Evolutionary conservation across 2,797 vertebrate genomes (phyloP), one percentile per base, ranked within the genome.

Genomic region (Tapirus indicus): DNA sequence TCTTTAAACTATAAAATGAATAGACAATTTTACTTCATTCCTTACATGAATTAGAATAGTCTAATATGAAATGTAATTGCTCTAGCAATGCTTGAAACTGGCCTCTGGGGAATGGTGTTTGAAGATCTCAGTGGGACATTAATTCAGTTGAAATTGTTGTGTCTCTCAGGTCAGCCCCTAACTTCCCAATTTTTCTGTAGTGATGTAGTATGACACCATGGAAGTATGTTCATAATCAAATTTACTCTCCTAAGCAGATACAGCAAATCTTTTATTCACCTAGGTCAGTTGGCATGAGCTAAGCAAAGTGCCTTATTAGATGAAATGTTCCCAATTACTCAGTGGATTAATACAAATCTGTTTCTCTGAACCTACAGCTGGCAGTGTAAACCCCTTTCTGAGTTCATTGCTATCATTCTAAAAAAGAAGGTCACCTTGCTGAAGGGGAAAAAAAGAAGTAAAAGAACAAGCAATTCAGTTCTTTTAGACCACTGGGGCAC

Each of bases 341-440:
- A 13, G 2, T 75, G 93, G 80, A 97, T 97, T 95, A 64, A 98
- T 97, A 96, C 87, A 98, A 98, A 97, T 95, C 94, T 91, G 79
- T 97, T 98, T 97, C 95, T 93, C 38, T 94, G 44, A 94, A 93
- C 74, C 71, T 84, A 62, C 21, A 92, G 5, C 89, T 98, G 87
- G 12, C 56, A 14, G 68, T 86, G 60, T 49, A 86, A 95, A 94
- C 44, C 35, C 35, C 93, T 41, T 60, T 90, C 77, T 86, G 94
- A 97, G 92, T 90, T 95, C 94, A 96, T 29, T 54, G 60, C 47
- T 94, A 90, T 78, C 54, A 60, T n/a, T 82, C 52, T 80, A 41
- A 75, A 72, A 92, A 83, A 58, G 20, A 91, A 97, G 83, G 89
- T 97, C 94, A 95, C 54, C 72, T 80, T 95, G 56, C 68, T 68